Percentiles rank a stretch among this genome's conserved stretches.
Evolutionary conservation across 2,888 invertebrate genomes (phyloP).

Genomic region (Drosophila incognita): DNA sequence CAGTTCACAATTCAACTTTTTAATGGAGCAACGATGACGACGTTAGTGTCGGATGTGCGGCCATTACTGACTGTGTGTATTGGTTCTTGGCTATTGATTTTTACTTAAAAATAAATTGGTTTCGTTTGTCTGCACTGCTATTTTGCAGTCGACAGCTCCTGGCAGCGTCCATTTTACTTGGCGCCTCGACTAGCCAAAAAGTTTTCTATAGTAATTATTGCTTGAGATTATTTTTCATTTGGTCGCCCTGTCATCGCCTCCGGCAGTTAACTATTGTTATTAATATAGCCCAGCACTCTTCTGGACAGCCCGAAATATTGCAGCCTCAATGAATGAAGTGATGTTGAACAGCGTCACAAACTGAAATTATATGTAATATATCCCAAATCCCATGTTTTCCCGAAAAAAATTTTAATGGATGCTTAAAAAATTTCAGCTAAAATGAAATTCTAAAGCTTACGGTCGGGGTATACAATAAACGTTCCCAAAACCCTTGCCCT

Average conservation of each 20-base stretch:
- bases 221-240: conserved; percentile 76
- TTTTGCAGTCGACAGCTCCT: conserved; percentile 40
- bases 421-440: conserved; percentile 9
- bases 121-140: conserved; percentile 71
- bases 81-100: conserved; percentile 71
- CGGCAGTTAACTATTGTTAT: conserved; percentile 65
- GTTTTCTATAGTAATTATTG: conserved; percentile 72
- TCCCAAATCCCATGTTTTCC: background rate
- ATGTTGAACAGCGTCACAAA: conserved; percentile 26
- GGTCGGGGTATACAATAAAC: conserved; percentile 12
- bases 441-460: conserved; percentile 30
- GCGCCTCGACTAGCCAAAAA: conserved; percentile 46
- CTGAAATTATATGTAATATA: background rate
- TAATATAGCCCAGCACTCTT: conserved; percentile 57
- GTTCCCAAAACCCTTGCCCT: conserved; percentile 7
- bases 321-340: conserved; percentile 62
- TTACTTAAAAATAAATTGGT: conserved; percentile 80
- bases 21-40: conserved; percentile 32
- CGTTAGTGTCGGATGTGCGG: conserved; percentile 37
- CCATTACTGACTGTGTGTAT: conserved; percentile 17
- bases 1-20: conserved; percentile 28
- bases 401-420: conserved; percentile 1
- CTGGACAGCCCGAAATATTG: conserved; percentile 52
- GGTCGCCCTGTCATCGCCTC: conserved; percentile 44
- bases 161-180: conserved; percentile 11